These are phyloP conservation scores for Limanda limanda DNA, from an alignment of 2,113 vertebrate genomes.

Conservation along the genomic window DNA sequence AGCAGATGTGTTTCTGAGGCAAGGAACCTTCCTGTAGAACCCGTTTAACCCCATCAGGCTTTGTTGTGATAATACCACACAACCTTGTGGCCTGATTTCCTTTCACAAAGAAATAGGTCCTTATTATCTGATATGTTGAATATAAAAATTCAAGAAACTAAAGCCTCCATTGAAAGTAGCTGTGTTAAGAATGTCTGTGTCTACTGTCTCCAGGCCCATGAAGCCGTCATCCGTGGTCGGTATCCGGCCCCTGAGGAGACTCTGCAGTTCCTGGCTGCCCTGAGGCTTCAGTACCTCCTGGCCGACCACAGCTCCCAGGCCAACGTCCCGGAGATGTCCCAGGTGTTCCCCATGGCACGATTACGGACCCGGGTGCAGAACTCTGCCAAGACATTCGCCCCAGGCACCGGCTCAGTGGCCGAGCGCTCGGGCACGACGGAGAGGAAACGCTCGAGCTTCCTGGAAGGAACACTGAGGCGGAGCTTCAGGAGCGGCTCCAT, in stretches of 20 bases:
- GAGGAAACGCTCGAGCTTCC: constrained; percentile 92
- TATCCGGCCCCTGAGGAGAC: constrained; percentile 96
- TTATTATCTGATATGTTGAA: too few relatives aligned
- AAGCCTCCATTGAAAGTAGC: background rate
- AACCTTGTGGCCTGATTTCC: too few relatives aligned
- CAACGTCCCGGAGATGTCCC: constrained; percentile 84
- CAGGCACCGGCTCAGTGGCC: constrained; percentile 53
- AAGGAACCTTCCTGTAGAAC: too few relatives aligned
- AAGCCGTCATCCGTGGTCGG: constrained; percentile 93
- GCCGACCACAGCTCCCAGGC: constrained; percentile 84
- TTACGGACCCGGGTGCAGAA: constrained; percentile 92
- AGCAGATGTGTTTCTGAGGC: too few relatives aligned
- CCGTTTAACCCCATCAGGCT: too few relatives aligned
- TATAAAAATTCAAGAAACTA: too few relatives aligned
- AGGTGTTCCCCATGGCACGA: constrained; percentile 90
- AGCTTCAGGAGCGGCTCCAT: constrained; percentile 90
- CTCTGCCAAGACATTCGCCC: constrained; percentile 85
- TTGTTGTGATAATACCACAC: too few relatives aligned
- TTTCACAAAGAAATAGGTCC: too few relatives aligned
- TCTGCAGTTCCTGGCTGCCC: constrained; percentile 92
- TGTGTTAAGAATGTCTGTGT: background rate
- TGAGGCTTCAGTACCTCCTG: constrained; percentile 92
- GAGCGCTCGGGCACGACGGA: constrained; percentile 76
- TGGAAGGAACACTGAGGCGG: constrained; percentile 93
- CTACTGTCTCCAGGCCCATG: constrained; percentile 87